phyloP scores from a whole-genome alignment of 2,888 invertebrate species.

The Atherix ibis region DNA sequence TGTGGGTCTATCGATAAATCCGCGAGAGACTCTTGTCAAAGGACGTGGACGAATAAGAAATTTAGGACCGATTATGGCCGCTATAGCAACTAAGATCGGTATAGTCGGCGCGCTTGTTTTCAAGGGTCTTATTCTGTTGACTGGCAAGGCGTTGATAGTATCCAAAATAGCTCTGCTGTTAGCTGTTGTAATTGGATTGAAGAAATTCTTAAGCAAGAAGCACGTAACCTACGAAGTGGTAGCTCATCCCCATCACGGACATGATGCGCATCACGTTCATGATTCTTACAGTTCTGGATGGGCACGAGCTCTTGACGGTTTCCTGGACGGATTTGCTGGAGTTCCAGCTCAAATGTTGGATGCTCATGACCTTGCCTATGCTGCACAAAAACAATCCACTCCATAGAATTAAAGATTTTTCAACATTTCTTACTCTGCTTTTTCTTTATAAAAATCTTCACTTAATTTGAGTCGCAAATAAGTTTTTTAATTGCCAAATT shows the following conservation, averaged over 20 bases:
- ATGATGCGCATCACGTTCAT: slow-evolving; percentile 17
- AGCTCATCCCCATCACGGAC: slow-evolving; percentile 43
- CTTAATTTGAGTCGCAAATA: no score
- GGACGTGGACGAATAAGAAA: slow-evolving; percentile 59
- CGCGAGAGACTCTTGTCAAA: slow-evolving; percentile 40
- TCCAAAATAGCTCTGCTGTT: slow-evolving; percentile 70
- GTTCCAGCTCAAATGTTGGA: slow-evolving; percentile 31
- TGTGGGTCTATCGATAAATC: slow-evolving; percentile 50
- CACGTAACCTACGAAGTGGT: slow-evolving; percentile 58
- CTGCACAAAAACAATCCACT: slow-evolving; percentile 36
- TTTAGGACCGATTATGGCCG: slow-evolving; percentile 50
- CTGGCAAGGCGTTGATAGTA: slow-evolving; percentile 70
- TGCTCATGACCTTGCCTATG: slow-evolving; percentile 46
- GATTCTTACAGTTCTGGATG: slow-evolving; percentile 44
- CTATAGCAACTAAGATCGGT: slow-evolving; percentile 65
- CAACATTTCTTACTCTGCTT: no score
- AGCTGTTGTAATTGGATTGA: slow-evolving; percentile 65
- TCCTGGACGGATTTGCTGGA: slow-evolving; percentile 32
- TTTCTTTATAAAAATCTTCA: no score
- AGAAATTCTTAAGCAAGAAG: slow-evolving; percentile 61
- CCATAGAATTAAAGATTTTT: no score
- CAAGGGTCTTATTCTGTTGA: slow-evolving; percentile 63
- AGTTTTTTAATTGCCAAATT: background rate
- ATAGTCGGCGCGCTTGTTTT: slow-evolving; percentile 64
- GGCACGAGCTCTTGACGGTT: slow-evolving; percentile 37